Percentiles rank a stretch among this genome's conserved stretches.
Conservation (phyloP, 2,888 invertebrate species). For the Ligdia adustata region DNA sequence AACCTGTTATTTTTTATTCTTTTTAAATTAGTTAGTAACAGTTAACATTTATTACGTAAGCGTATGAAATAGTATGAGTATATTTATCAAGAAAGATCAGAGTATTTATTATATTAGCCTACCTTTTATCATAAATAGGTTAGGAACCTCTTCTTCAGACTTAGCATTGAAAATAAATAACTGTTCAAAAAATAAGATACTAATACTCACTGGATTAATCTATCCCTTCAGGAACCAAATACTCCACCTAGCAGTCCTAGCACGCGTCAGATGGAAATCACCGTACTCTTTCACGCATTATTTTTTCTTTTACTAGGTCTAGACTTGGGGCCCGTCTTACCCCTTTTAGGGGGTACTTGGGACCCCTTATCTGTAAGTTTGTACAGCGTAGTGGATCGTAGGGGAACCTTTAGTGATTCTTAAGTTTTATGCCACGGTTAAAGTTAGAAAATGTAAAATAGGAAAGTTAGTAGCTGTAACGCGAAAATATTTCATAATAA, state of each 20-base stretch:
- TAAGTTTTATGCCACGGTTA: conserved; percentile 67
- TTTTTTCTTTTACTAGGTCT: conserved; percentile 79
- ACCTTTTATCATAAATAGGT: too few relatives aligned
- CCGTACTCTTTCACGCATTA: conserved; percentile 62
- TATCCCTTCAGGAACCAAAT: conserved; percentile 5
- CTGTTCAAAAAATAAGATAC: background rate
- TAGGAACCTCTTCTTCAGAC: too few relatives aligned
- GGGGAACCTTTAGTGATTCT: conserved; percentile 79
- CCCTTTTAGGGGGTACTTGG: conserved; percentile 82
- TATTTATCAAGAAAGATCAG: too few relatives aligned
- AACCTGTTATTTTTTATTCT: too few relatives aligned
- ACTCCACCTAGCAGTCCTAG: conserved; percentile 9
- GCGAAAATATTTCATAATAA: too few relatives aligned
- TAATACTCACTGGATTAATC: background rate
- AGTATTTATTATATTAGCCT: too few relatives aligned
- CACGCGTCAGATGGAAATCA: conserved; percentile 42
- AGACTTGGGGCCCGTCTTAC: conserved; percentile 78
- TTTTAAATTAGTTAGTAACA: too few relatives aligned
- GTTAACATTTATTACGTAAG: too few relatives aligned
- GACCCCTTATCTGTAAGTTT: conserved; percentile 82
- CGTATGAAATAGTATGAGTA: too few relatives aligned
- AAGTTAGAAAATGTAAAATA: conserved; percentile 41
- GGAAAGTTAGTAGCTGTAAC: too few relatives aligned
- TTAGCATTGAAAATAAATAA: too few relatives aligned
- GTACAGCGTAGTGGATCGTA: conserved; percentile 81